phyloP scores from a whole-genome alignment of 2,888 invertebrate species.

The Automeris io region DNA sequence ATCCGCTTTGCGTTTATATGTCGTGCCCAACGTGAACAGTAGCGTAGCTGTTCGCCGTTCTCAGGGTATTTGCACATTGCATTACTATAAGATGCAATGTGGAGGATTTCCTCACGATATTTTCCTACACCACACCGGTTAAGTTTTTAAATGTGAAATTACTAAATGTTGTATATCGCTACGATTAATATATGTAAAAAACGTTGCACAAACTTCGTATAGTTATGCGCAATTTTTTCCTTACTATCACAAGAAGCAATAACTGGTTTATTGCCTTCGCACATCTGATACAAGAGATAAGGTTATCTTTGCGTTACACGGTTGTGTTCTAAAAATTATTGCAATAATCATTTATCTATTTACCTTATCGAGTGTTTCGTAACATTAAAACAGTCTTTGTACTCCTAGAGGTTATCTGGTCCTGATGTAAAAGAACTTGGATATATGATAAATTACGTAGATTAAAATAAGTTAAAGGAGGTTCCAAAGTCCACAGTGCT shows the following conservation, averaged over 20 bases:
- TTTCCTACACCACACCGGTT: too few relatives aligned
- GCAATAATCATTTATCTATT: constrained; percentile 12
- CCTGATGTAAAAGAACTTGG: not conserved
- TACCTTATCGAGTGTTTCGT: constrained; percentile 17
- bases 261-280: constrained; percentile 24
- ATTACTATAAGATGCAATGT: too few relatives aligned
- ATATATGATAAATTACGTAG: not conserved
- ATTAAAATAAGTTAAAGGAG: too few relatives aligned
- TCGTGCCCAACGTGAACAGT: too few relatives aligned
- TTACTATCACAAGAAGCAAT: constrained; percentile 17
- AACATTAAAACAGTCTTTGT: constrained; percentile 5
- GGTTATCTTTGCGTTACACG: constrained; percentile 19
- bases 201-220: not conserved
- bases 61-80: too few relatives aligned
- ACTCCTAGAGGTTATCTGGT: constrained; percentile 6
- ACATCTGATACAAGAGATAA: constrained; percentile 27
- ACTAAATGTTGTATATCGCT: too few relatives aligned
- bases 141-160: too few relatives aligned
- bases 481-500: too few relatives aligned
- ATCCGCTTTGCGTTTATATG: too few relatives aligned
- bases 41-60: too few relatives aligned
- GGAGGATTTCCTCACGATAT: too few relatives aligned
- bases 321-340: constrained; percentile 21
- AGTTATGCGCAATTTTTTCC: constrained; percentile 9
- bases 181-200: too few relatives aligned